These are phyloP conservation scores for Pontoporia blainvillei DNA, from an alignment of 2,113 vertebrate species.

Conservation along the genomic window DNA sequence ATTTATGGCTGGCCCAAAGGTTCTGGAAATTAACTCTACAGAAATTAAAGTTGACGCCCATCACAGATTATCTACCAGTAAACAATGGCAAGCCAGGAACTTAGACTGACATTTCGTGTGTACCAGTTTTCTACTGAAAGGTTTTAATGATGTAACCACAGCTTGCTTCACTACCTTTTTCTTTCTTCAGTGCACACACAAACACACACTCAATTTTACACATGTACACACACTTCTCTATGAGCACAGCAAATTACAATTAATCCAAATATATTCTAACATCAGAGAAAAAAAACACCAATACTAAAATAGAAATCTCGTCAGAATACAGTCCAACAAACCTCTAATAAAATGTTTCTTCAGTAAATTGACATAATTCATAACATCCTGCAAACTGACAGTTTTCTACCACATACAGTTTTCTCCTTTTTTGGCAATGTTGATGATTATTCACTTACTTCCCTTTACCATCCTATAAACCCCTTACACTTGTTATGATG, in stretches of 20 bases:
- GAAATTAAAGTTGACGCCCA: neutral
- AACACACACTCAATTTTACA: neutral
- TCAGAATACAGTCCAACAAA: neutral
- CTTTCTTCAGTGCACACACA: neutral
- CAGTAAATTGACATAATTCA: conserved; percentile 32
- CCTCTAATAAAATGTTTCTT: neutral
- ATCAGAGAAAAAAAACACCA: neutral
- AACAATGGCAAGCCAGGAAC: conserved; percentile 31
- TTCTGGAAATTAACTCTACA: conserved; percentile 18
- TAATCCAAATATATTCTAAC: conserved; percentile 36
- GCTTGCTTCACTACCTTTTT: neutral
- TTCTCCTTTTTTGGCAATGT: neutral
- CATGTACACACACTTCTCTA: neutral
- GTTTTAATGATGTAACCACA: neutral
- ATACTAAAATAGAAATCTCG: neutral
- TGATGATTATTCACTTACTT: conserved; percentile 50
- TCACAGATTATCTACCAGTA: conserved; percentile 43
- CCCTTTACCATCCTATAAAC: neutral
- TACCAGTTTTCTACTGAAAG: neutral
- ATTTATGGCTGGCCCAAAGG: neutral
- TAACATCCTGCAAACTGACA: conserved; percentile 37
- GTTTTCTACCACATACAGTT: conserved; percentile 34
- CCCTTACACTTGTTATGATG: neutral
- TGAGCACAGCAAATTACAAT: neutral
- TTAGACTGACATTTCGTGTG: conserved; percentile 2